phyloP scores from a whole-genome alignment of 2,113 vertebrate genomes.

The Lepus europaeus region DNA sequence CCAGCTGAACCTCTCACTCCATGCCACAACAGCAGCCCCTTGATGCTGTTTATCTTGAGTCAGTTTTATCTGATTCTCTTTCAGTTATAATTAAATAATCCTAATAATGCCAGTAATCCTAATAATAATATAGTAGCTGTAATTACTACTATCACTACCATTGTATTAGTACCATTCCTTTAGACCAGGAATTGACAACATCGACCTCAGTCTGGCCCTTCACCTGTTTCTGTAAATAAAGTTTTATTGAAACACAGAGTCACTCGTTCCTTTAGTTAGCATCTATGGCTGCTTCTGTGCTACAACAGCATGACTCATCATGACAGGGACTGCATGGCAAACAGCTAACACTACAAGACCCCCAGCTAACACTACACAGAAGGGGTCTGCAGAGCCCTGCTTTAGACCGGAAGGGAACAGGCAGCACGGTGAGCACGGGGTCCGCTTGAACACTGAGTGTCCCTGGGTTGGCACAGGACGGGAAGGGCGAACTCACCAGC shows the following conservation, averaged over 20 bases:
- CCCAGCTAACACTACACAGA: background rate
- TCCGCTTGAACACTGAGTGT: background rate
- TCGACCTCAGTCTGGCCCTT: background rate
- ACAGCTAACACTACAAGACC: background rate
- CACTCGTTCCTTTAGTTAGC: background rate
- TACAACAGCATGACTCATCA: rapidly evolving
- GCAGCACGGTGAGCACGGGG: background rate
- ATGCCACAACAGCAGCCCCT: no score
- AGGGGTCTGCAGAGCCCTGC: rapidly evolving
- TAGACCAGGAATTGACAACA: background rate
- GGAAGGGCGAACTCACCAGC: slow-evolving; percentile 90
- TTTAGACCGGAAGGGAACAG: background rate
- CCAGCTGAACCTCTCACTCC: no score
- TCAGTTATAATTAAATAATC: background rate
- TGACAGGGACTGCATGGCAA: background rate
- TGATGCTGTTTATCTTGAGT: background rate
- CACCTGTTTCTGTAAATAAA: slow-evolving; percentile 3
- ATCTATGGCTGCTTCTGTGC: background rate
- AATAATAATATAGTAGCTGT: background rate
- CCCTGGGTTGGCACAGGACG: background rate
- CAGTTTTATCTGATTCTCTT: slow-evolving; percentile 16
- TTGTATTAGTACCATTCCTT: slow-evolving; percentile 3
- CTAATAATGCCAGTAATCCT: background rate
- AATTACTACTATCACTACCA: background rate
- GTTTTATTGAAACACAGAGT: slow-evolving; percentile 15